Evolutionary conservation across 1,140 invertebrate species (phyloP), one percentile per base, ranked within the genome.

Genomic region (Drosophila nebulosa): DNA sequence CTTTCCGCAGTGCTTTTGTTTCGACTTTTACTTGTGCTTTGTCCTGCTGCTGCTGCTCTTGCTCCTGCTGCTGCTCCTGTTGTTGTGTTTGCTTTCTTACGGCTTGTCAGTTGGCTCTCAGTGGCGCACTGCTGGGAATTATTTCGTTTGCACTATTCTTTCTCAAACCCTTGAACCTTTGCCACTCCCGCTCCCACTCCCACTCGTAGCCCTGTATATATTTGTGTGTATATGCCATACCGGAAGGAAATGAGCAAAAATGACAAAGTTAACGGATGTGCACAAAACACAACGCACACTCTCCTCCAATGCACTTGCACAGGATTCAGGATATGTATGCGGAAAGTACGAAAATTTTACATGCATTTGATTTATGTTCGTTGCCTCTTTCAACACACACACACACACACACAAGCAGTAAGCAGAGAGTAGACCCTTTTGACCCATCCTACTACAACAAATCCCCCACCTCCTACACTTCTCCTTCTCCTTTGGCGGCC

Each of bases 261-360:
- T 88, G 83, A 88, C 83, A 88, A 88, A 88, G 83, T 89, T 88
- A 88, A 89, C 84, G 83, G 83, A 88, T 89, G 83, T 88, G 84
- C 79, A 83, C 84, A 88, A 89, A 89, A 89, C 84, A 88, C 79
- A 79, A 78, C 62, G 74, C 83, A 86, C 81, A 55, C 52, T 39
- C 52, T 39, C 16, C 24, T 35, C 14, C 35, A 35, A 74, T 88
- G 81, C 78, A 74, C 74, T 78, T 67, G 83, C 67, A 64, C 75
- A 86, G 83, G 83, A 86, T 79, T 61, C 74, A 86, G 83, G 83
- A 86, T 84, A 77, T 88, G 84, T 88, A 76, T 83, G 83, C 83
- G 83, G 83, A 88, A 88, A 88, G 83, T 76, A 84, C 83, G n/a
- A 79, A 76, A 89, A 88, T 88, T 83, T 71, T 89, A 89, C 79